These are phyloP conservation scores for Pogonomyrmex barbatus DNA, from an alignment of 1,140 invertebrate species.

Conservation along the genomic window DNA sequence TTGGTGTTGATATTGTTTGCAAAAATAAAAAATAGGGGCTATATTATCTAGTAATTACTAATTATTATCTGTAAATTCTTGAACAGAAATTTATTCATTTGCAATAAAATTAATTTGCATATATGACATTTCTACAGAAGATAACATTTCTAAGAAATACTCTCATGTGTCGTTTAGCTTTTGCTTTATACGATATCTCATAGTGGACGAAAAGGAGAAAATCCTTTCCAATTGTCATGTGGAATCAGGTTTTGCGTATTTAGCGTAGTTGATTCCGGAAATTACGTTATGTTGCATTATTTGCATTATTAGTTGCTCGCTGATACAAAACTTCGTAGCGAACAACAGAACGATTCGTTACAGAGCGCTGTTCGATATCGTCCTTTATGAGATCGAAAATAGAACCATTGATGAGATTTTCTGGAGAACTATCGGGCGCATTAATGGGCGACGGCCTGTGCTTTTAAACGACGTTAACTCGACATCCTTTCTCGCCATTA, in stretches of 20 bases:
- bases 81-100: background rate
- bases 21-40: background rate
- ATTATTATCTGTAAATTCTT: background rate
- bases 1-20: constrained; percentile 3
- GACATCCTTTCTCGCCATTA: constrained; percentile 68
- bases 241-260: background rate
- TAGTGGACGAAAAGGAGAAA: background rate
- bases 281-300: constrained; percentile 2
- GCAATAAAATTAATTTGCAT: too few species aligned
- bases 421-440: constrained; percentile 65
- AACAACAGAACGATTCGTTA: constrained; percentile 22
- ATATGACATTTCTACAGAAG: background rate
- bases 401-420: constrained; percentile 71
- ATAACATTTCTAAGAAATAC: background rate
- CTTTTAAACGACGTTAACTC: constrained; percentile 73
- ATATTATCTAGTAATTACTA: background rate
- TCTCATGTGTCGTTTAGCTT: background rate
- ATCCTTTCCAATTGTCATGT: background rate
- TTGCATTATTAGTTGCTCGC: background rate
- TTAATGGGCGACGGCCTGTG: constrained; percentile 69
- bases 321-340: constrained; percentile 5
- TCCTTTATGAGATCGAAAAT: constrained; percentile 66
- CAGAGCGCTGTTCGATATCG: constrained; percentile 25
- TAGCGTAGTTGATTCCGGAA: background rate
- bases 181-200: background rate